Base-by-base conservation (phyloP, 23 tunicate species). In the Styela plicata region DNA sequence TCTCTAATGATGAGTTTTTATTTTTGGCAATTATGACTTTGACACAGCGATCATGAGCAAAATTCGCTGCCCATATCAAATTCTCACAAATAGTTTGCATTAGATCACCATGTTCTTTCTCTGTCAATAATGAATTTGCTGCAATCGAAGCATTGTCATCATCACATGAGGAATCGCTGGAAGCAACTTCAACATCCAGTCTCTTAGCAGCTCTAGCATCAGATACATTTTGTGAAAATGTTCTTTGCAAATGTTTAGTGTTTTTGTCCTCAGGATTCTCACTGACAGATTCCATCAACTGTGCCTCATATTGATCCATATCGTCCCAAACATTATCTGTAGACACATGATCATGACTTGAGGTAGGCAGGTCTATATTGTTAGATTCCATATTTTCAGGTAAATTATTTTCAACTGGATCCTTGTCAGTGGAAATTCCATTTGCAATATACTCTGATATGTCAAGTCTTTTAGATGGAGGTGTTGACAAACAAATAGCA, bases 11-110 rank as follows among this genome's bases (percentile, higher is more conserved):
- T 37, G 63, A 69, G 70, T 91, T 89, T 64, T 91, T 91, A 19
- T 89, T 89, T 65, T 91, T 91, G 13, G 97, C 97, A 18, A 86
- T 79, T 17, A 91, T 67, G n/a, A 91, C 84, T 73, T 91, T 91
- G 10, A 86, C 96, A 66, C 97, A 91, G 27, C 81, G 64, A 44
- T 76, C 81, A 31, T 76, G 81, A 27, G 30, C 52, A 53, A 44
- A 76, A 29, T 76, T 66, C 31, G 81, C 81, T 21, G 81, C 66
- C 81, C 81, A 44, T 20, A 53, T 28, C 27, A 76, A 44, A 53
- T 44, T 52, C 27, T 76, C 63, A 76, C 67, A 76, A 0, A 76
- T 29, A 0, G 53, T 21, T n/a, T 33, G 81, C 64, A 76, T 76
- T 0, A 76, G 21, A 18, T 76, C 66, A 31, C 37, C n/a, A 53